Evolutionary conservation across 2,888 invertebrate genomes (phyloP).

Genomic region (Eulithis prunata): DNA sequence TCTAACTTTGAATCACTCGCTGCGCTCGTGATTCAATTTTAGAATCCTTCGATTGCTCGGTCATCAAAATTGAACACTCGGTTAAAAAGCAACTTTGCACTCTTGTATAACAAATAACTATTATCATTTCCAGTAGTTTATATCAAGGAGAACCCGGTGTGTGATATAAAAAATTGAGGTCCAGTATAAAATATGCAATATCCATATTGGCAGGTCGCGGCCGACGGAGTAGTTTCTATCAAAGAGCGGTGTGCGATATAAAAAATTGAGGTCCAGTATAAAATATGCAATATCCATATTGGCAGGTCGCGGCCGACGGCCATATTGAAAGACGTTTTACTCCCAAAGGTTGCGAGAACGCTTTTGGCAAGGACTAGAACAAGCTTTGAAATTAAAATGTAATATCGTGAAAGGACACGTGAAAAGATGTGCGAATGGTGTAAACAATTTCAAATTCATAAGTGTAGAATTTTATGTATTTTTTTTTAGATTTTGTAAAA

Average conservation of each 20-base stretch:
- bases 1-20: too few relatives aligned
- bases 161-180: constrained; percentile 67
- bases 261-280: constrained; percentile 68
- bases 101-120: too few relatives aligned
- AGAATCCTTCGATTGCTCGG: too few relatives aligned
- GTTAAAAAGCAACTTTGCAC: too few relatives aligned
- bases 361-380: constrained; percentile 21
- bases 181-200: constrained; percentile 77
- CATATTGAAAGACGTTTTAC: constrained; percentile 69
- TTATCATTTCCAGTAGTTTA: constrained; percentile 8
- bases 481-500: too few relatives aligned
- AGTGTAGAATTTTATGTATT: too few relatives aligned
- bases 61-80: too few relatives aligned
- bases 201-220: constrained; percentile 76
- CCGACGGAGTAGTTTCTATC: constrained; percentile 7
- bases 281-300: constrained; percentile 83
- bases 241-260: constrained; percentile 52
- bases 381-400: constrained; percentile 28
- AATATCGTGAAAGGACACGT: constrained; percentile 15
- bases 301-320: constrained; percentile 58
- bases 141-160: constrained; percentile 40
- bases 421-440: too few relatives aligned
- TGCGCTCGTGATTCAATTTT: too few relatives aligned
- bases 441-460: too few relatives aligned
- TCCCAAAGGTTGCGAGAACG: constrained; percentile 30